These are phyloP conservation scores for Oxyura jamaicensis DNA, from an alignment of 2,113 vertebrate species.

Conservation along the genomic window DNA sequence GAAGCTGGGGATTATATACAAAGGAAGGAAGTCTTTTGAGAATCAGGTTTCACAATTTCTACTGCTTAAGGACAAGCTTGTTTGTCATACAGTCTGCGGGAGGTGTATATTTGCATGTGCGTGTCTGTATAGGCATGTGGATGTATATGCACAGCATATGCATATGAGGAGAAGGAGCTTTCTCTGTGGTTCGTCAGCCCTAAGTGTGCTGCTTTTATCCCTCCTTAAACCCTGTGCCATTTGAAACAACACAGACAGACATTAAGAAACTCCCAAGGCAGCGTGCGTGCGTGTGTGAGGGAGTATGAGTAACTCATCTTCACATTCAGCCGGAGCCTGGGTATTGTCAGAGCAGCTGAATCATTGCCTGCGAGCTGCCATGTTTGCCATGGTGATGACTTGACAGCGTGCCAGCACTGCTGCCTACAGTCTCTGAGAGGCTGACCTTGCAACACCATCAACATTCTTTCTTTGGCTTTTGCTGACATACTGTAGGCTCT, in stretches of 20 bases:
- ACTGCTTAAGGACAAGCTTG: neutral
- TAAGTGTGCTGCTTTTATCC: neutral
- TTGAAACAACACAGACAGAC: neutral
- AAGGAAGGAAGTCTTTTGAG: constrained; percentile 1
- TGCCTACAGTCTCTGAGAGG: constrained; percentile 67
- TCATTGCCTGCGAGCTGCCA: constrained; percentile 59
- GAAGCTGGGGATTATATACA: neutral
- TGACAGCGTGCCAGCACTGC: constrained; percentile 59
- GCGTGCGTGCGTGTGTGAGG: neutral
- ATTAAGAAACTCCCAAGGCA: neutral
- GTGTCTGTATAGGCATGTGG: neutral
- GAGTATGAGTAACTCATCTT: neutral
- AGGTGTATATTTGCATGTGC: neutral
- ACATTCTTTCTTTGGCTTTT: constrained; percentile 70
- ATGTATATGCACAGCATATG: neutral
- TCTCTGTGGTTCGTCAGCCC: neutral
- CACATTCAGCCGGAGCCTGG: constrained; percentile 37
- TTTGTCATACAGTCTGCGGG: neutral
- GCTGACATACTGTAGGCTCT: constrained; percentile 69
- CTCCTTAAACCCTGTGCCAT: neutral
- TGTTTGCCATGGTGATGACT: constrained; percentile 57
- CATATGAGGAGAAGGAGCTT: neutral
- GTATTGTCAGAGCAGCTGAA: constrained; percentile 68
- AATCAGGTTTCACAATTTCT: neutral
- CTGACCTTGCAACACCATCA: constrained; percentile 75